Evolutionary conservation across 92 coral and sea anemone species (phyloP), one percentile per base, ranked within the genome.

Genomic region (Zoanthus gigantus): DNA sequence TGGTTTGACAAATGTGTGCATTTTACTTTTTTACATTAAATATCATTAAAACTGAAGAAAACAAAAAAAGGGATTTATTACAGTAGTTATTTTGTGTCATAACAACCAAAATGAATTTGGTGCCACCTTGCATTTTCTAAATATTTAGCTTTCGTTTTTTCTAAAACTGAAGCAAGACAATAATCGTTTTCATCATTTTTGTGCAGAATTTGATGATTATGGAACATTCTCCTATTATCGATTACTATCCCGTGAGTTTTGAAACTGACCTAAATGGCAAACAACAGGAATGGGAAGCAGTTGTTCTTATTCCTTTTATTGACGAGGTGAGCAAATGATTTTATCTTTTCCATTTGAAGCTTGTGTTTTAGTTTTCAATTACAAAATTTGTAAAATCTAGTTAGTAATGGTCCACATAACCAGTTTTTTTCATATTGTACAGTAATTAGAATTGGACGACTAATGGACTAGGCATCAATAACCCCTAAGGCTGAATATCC

Each of bases 211-310:
- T 96, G 78, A 96, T 96, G 99, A 96, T 95, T 72, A 96, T 96
- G 99, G 99, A 96, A 16, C 91, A 96, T 85, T 96, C 99, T 0
- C 92, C 96, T 12, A 94, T 96, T 74, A 96, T 96, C 31, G 98
- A 96, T 46, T 96, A 90, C 81, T 96, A 96, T 78, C 99, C 99
- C 9, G 92, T 91, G 79, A 81, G 91, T 82, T 97, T 97, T 88
- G 89, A 92, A 82, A 97, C 99, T 52, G 99, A 97, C 65, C 90
- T 97, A 73, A 97, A 97, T 91, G 99, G 99, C 10, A 97, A 97
- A 81, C 98, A 93, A 71, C 99, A 97, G 31, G 99, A 97, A 44
- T 97, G 99, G 99, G 99, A 97, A 84, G 99, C 99, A 61, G 99
- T 97, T 47, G 99, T 97, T 31, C 90, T 97, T 8, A 97, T 97